Evolutionary conservation across 2,888 invertebrate genomes (phyloP), one percentile per base, ranked within the genome.

Genomic region (Atherix ibis): DNA sequence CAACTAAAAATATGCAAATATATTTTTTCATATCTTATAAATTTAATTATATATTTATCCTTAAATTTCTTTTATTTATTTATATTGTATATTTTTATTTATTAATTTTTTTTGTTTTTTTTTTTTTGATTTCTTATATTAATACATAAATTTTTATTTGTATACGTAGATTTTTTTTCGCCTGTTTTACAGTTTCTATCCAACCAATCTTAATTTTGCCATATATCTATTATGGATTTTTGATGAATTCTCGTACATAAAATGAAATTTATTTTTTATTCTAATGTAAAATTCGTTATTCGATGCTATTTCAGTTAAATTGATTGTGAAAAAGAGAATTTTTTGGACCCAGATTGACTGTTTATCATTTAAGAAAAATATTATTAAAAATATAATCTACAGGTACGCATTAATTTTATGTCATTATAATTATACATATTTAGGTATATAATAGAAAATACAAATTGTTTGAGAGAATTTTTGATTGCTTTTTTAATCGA

Each of bases 321-420:
- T 26, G 26, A n/a, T 4, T 10, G 26, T 26, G n/a, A 13, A 5
- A 4, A 14, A 3, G 13, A 26, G 3, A 5, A n/a, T 26, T 13
- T 2, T 24, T n/a, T 24, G 6, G 34, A 14, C 9, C 28, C 34
- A 28, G 34, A 16, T 19, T 15, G 19, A 34, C 16, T 28, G 12
- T 34, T 29, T 14, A 15, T 13, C 3, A n/a, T n/a, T n/a, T n/a
- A n/a, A n/a, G n/a, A n/a, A n/a, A 26, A 26, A 26, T 13, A 26
- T 26, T 26, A 5, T 24, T 34, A 15, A 16, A 24, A 29, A 29
- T 29, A 28, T 24, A 18, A 29, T 34, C 34, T 34, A 34, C 34
- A 34, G 34, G 24, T 34, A 34, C 34, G 22, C 18, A 12, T n/a
- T 30, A n/a, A 30, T 16, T 30, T 18, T 6, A 30, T 9, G 10